Evolutionary conservation across 2,113 vertebrate species (phyloP).

Genomic region (Alexandromys fortis): DNA sequence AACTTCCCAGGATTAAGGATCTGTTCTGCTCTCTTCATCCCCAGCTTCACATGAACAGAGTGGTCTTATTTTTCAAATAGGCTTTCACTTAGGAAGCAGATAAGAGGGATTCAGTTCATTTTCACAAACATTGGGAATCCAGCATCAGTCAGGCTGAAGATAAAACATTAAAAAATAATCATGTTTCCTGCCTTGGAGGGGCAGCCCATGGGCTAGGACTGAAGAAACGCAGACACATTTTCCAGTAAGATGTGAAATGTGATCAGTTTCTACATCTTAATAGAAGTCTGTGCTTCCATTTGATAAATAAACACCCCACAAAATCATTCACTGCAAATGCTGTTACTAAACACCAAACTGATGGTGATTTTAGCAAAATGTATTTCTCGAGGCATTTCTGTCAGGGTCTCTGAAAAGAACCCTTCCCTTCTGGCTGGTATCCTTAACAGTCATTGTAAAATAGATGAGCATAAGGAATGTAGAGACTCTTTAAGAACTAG

Average conservation of each 20-base stretch:
- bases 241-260: background rate
- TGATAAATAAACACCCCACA: background rate
- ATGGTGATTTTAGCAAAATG: conserved; percentile 8
- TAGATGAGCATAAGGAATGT: background rate
- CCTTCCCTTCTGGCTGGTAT: fast-evolving
- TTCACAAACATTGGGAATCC: conserved; percentile 39
- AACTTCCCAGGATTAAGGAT: conserved; percentile 73
- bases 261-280: conserved; percentile 2
- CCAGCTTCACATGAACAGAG: conserved; percentile 65
- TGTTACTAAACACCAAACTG: background rate
- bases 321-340: background rate
- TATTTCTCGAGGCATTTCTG: background rate
- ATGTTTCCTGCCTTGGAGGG: background rate
- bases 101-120: conserved; percentile 66
- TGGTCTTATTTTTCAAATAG: conserved; percentile 74
- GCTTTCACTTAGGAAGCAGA: conserved; percentile 65
- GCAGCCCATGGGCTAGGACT: background rate
- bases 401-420: background rate
- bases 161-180: conserved; percentile 61
- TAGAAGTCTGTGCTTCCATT: background rate
- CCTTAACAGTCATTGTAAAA: background rate
- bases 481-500: background rate
- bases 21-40: conserved; percentile 65
- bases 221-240: background rate
- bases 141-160: conserved; percentile 23